Evolutionary conservation across 2,888 invertebrate species (phyloP).

Genomic region (Chaetoderma sp.): DNA sequence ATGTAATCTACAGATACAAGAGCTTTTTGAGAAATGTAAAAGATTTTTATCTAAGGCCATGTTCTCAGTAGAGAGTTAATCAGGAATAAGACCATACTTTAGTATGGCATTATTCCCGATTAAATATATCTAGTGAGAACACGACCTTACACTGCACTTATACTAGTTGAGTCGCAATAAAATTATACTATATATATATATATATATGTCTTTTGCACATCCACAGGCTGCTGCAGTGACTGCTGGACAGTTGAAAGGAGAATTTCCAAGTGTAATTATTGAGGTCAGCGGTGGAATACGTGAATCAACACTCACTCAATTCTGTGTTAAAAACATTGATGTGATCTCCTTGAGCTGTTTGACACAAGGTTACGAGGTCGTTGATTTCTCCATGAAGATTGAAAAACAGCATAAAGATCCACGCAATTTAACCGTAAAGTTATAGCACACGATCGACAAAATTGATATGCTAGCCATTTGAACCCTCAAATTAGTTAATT

Average conservation of each 20-base stretch:
- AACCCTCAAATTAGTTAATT: too few species aligned
- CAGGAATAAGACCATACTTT: too few species aligned
- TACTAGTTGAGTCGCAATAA: too few species aligned
- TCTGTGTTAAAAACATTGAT: conserved; percentile 63
- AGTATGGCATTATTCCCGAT: too few species aligned
- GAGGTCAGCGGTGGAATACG: conserved; percentile 70
- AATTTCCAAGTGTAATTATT: conserved; percentile 61
- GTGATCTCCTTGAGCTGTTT: conserved; percentile 68
- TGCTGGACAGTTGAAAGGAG: conserved; percentile 59
- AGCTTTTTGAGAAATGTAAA: too few species aligned
- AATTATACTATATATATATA: neutral
- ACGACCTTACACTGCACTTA: too few species aligned
- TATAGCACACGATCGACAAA: neutral
- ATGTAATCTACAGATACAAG: too few species aligned
- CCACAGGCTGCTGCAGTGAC: conserved; percentile 57
- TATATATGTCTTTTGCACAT: conserved; percentile 1
- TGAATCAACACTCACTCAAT: conserved; percentile 57
- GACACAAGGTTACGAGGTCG: conserved; percentile 68
- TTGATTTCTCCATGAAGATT: conserved; percentile 70
- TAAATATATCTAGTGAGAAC: too few species aligned
- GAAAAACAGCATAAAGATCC: conserved; percentile 58
- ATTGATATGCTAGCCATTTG: too few species aligned
- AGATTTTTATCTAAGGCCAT: too few species aligned
- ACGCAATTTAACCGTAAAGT: conserved; percentile 31
- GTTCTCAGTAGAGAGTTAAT: too few species aligned